Base-by-base conservation (phyloP, 2,888 invertebrate genomes). In the Nephrotoma guestfalica region DNA sequence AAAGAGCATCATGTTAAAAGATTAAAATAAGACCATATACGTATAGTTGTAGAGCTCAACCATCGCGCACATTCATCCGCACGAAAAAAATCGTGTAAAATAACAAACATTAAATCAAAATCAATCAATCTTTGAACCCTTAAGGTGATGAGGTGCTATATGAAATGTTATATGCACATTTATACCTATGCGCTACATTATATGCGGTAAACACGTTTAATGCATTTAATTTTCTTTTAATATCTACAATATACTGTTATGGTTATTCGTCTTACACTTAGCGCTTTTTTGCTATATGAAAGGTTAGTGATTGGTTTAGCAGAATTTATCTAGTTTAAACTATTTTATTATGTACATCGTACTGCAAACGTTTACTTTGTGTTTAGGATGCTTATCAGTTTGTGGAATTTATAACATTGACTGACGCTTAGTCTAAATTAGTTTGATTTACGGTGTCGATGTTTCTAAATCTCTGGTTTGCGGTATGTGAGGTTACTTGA, bases 81-180 rank as follows among this genome's bases (percentile, higher is more conserved):
- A 30, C 30, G 30, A 41, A 84, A 15, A 84, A 84, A 84, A 84
- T 84, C 84, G 84, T 86, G 45, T 45, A 86, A 45, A 86, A 86
- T 86, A 86, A 86, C 86, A 43, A 86, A 86, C 45, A 86, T 86
- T 86, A 86, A 86, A 86, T 86, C 43, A 43, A 86, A 86, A 86
- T 86, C 86, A 86, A 86, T 86, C 86, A 86, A 86, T 86, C 86
- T 30, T 45, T 86, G 40, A 86, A 43, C 86, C 86, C 45, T 84
- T 84, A 84, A 84, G 84, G 84, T 84, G 84, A 84, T 84, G 84
- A 84, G 84, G 84, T 84, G 84, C 84, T 84, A 84, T 84, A 84
- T 84, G 84, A 84, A 41, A 84, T 41, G 84, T 84, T 84, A 71
- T 71, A 71, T 71, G 71, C 71, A 71, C 71, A 71, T 71, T 71